phyloP scores from a whole-genome alignment of 2,797 vertebrate species.

The Crypturellus tataupa region DNA sequence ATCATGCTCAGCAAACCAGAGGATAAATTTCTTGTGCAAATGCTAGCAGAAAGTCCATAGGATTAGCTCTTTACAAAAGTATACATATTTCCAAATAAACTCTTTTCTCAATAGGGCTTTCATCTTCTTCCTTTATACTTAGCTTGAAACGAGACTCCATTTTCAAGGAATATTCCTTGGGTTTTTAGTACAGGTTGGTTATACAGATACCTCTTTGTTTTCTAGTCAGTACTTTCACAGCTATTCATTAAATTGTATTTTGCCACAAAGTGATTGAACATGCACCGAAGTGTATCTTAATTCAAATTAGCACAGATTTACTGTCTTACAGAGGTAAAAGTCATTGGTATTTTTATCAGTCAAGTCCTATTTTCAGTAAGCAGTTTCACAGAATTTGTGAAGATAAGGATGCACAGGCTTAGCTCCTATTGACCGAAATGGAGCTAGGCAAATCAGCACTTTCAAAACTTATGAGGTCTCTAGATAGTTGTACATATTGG shows the following conservation, averaged over 20 bases:
- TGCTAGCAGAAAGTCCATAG: not conserved
- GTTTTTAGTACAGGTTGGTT: not conserved
- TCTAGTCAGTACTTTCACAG: not conserved
- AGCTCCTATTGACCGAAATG: not conserved
- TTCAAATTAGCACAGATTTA: not conserved
- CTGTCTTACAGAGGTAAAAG: not conserved
- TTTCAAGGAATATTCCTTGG: not conserved
- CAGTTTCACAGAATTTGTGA: not conserved
- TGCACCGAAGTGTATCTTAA: not conserved
- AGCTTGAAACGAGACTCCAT: not conserved
- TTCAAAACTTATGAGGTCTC: not conserved
- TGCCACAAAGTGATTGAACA: not conserved
- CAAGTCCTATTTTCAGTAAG: not conserved
- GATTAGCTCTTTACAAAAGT: not conserved
- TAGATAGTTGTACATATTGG: not conserved
- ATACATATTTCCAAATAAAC: not conserved
- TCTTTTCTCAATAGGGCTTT: not conserved
- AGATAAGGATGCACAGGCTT: not conserved
- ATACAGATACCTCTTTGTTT: not conserved
- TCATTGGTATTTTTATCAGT: not conserved
- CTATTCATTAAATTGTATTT: not conserved
- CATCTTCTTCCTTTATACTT: not conserved
- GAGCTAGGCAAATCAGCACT: not conserved
- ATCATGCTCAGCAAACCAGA: not conserved
- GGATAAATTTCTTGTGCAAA: not conserved